Conservation (phyloP, 1,140 invertebrate species). For the Triops cancriformis region DNA sequence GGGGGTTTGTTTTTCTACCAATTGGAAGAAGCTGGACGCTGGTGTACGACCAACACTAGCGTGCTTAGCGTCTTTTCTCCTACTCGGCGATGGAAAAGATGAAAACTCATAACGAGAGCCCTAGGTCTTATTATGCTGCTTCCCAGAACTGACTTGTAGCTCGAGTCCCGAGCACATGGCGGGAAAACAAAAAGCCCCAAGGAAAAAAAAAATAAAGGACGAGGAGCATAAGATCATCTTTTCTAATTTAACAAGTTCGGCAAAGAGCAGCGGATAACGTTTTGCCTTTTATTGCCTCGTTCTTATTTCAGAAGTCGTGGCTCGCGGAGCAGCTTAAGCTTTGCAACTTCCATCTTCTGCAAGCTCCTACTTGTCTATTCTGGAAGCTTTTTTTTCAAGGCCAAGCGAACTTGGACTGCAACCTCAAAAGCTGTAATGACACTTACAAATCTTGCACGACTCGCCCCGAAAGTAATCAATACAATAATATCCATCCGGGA, state of each 20-base stretch:
- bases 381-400: neutral
- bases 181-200: neutral
- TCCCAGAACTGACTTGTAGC: neutral
- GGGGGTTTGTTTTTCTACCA: neutral
- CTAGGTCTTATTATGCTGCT: slow-evolving; percentile 2
- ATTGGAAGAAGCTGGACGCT: neutral
- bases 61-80: neutral
- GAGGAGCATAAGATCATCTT: neutral
- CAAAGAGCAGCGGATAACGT: neutral
- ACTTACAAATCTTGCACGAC: neutral
- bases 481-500: neutral
- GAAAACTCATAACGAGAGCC: neutral
- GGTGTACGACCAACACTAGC: neutral
- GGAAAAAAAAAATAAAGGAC: neutral
- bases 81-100: neutral
- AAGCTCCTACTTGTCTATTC: neutral
- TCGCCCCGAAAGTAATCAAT: neutral
- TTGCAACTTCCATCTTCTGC: slow-evolving; percentile 7
- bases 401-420: neutral
- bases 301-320: neutral
- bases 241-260: slow-evolving; percentile 11
- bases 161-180: too few relatives aligned
- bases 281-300: neutral
- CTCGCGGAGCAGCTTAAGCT: neutral
- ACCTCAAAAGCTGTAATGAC: neutral